A percentile compares a stretch with the other conserved stretches of the same genome.
Conservation (phyloP, 2,113 vertebrate genomes). For the Rhea pennata region DNA sequence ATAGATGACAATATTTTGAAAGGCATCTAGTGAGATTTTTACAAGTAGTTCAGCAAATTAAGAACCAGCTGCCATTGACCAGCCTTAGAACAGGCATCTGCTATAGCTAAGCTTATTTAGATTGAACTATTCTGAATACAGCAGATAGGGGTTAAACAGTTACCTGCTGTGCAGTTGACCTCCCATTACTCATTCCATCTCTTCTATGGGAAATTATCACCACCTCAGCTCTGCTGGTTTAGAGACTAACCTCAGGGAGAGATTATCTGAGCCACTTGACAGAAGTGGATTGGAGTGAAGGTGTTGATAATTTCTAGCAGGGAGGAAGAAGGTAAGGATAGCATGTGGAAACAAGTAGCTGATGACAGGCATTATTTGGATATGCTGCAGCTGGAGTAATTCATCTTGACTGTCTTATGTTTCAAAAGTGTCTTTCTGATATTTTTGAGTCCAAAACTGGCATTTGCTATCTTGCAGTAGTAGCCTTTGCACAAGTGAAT, state of each 20-base stretch:
- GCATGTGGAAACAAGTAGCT: neutral
- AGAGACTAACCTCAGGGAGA: neutral
- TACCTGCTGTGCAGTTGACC: neutral
- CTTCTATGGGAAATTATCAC: neutral
- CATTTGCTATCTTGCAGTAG: fast-evolving
- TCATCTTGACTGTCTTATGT: no score
- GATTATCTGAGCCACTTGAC: neutral
- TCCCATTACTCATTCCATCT: neutral
- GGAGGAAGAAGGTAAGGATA: neutral
- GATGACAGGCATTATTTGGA: neutral
- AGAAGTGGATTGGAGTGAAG: neutral
- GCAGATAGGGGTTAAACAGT: neutral
- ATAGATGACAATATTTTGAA: fast-evolving
- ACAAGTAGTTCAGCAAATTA: neutral
- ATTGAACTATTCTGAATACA: neutral
- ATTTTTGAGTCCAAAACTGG: fast-evolving
- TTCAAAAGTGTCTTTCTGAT: neutral
- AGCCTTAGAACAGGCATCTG: neutral
- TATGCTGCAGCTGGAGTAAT: neutral
- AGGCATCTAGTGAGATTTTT: neutral
- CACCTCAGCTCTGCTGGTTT: neutral
- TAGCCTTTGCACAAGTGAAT: fast-evolving
- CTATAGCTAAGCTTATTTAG: neutral
- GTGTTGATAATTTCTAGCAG: neutral
- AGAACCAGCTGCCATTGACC: neutral